Evolutionary conservation across 2,797 vertebrate genomes (phyloP).

Genomic region (Lepus oiostolus): DNA sequence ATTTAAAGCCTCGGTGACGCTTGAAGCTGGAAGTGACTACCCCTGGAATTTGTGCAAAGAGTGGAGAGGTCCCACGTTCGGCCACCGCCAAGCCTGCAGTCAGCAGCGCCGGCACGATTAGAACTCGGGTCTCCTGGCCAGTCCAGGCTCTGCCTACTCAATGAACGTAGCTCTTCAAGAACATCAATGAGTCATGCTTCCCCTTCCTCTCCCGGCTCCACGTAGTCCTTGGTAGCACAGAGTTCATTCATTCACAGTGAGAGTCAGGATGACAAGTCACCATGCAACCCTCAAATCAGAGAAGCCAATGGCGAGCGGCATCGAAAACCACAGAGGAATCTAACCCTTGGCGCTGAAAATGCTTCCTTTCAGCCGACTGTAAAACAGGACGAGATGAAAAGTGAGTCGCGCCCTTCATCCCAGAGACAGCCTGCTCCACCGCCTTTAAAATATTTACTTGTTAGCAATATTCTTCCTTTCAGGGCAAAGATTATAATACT

Average conservation of each 20-base stretch:
- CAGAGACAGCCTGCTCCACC: conserved; percentile 68
- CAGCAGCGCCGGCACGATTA: conserved; percentile 44
- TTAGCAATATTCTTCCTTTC: conserved; percentile 83
- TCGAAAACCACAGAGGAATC: conserved; percentile 84
- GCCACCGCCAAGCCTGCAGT: conserved; percentile 41
- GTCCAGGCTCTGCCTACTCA: neutral
- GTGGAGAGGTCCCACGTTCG: neutral
- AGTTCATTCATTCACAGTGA: conserved; percentile 83
- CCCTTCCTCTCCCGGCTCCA: conserved; percentile 83
- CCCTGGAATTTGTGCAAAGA: neutral
- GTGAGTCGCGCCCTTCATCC: conserved; percentile 80
- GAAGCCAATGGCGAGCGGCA: conserved; percentile 78
- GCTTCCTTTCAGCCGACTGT: conserved; percentile 82
- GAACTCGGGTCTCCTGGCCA: conserved; percentile 64
- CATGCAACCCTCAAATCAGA: neutral
- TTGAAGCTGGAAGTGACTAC: neutral
- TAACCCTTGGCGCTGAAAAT: conserved; percentile 68
- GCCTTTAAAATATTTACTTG: conserved; percentile 82
- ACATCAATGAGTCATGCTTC: conserved; percentile 84
- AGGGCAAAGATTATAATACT: conserved; percentile 82
- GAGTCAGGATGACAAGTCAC: conserved; percentile 52
- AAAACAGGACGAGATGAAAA: conserved; percentile 76
- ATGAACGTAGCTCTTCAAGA: conserved; percentile 76
- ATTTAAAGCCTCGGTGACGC: neutral
- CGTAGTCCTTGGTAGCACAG: conserved; percentile 80